Percentiles rank a stretch among this genome's conserved stretches.
These are phyloP conservation scores for Heteropelma amictum DNA, from an alignment of 2,888 invertebrate species.

Conservation along the genomic window DNA sequence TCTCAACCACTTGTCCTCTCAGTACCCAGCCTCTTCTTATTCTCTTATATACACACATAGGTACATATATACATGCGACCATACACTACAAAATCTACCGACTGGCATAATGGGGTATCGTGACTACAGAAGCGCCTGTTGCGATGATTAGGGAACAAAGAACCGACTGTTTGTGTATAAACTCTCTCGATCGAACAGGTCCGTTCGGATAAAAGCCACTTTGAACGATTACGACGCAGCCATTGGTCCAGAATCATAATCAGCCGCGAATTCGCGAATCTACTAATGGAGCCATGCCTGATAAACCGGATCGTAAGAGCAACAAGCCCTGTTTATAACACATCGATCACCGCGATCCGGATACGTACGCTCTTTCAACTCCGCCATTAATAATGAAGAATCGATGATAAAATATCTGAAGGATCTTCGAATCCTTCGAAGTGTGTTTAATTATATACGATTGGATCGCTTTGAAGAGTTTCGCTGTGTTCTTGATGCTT, in stretches of 20 bases:
- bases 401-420: too few relatives aligned
- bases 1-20: not conserved
- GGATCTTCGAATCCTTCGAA: too few relatives aligned
- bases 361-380: not conserved
- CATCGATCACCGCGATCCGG: not conserved
- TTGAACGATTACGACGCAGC: conserved; percentile 69
- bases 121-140: conserved; percentile 29
- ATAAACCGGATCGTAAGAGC: conserved; percentile 16
- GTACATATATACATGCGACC: not conserved
- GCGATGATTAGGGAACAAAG: conserved; percentile 48
- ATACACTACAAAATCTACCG: conserved; percentile 11
- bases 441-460: too few relatives aligned
- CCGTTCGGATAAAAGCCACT: conserved; percentile 63
- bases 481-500: too few relatives aligned
- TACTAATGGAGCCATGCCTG: conserved; percentile 16
- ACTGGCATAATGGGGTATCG: conserved; percentile 25
- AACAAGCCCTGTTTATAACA: not conserved
- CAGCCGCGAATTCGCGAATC: conserved; percentile 34
- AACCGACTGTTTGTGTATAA: conserved; percentile 3
- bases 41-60: too few relatives aligned
- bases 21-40: too few relatives aligned
- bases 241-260: conserved; percentile 67
- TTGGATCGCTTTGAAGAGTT: too few relatives aligned
- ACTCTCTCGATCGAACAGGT: conserved; percentile 60
- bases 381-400: conserved; percentile 7